A percentile compares a stretch with the other conserved stretches of the same genome.
Evolutionary conservation across 1,140 invertebrate genomes (phyloP).

Genomic region (Lasioglossum baleicum): DNA sequence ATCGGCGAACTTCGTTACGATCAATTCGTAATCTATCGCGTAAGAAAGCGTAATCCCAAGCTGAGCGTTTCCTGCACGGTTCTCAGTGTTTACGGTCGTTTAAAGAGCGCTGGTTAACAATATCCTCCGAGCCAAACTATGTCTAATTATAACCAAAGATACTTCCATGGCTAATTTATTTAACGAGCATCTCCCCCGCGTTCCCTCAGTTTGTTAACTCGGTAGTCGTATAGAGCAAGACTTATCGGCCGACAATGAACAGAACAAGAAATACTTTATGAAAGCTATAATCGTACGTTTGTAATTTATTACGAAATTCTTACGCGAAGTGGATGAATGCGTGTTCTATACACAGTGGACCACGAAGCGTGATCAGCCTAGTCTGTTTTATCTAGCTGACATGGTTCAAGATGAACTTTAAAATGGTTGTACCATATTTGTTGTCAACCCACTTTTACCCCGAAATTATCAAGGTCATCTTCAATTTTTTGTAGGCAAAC

Average conservation of each 20-base stretch:
- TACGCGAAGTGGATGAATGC: neutral
- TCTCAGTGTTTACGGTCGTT: conserved; percentile 35
- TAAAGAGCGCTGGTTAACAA: conserved; percentile 34
- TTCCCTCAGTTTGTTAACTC: conserved; percentile 1
- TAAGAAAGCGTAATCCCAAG: neutral
- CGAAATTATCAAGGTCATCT: too few species aligned
- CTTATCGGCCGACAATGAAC: neutral
- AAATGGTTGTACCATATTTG: too few species aligned
- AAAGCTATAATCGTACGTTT: neutral
- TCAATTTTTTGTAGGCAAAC: too few species aligned
- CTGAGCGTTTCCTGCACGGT: neutral
- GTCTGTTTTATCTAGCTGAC: too few species aligned
- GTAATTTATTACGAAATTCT: neutral
- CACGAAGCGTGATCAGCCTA: too few species aligned
- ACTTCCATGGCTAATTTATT: conserved; percentile 13
- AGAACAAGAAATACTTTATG: neutral
- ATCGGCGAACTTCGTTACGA: neutral
- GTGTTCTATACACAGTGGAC: too few species aligned
- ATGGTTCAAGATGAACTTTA: too few species aligned
- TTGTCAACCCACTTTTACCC: too few species aligned
- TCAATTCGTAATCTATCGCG: conserved; percentile 2
- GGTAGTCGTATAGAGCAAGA: neutral
- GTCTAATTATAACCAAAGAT: conserved; percentile 26
- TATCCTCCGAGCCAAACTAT: neutral
- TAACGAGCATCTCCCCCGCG: neutral